Percentiles rank a stretch among this genome's conserved stretches.
phyloP scores from a whole-genome alignment of 2,113 vertebrate genomes.

The Tricholaema leucomelas region DNA sequence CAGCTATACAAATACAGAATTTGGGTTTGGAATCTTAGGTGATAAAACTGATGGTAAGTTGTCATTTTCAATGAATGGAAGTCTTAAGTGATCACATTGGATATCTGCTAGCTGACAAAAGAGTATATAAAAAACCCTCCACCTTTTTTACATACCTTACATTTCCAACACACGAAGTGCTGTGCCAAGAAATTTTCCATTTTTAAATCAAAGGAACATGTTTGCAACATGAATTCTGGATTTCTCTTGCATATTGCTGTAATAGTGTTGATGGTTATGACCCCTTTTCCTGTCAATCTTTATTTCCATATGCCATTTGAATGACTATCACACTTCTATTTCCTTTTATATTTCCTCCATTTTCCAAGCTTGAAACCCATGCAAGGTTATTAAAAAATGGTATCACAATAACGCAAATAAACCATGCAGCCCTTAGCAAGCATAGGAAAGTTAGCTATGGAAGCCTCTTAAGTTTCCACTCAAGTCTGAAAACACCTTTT shows the following conservation, averaged over 20 bases:
- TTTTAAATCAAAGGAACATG: conserved; percentile 10
- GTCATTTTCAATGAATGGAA: neutral
- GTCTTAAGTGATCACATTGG: neutral
- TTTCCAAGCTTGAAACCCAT: neutral
- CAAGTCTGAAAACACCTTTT: neutral
- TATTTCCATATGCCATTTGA: neutral
- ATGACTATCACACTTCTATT: neutral
- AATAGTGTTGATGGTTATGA: neutral
- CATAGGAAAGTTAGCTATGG: neutral
- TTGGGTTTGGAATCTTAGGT: neutral
- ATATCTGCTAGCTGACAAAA: neutral
- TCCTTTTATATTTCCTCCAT: neutral
- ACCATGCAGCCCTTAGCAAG: neutral
- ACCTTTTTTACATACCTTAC: neutral
- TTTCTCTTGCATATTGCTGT: neutral
- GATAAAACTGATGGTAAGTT: neutral
- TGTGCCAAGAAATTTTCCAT: neutral
- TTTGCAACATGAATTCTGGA: neutral
- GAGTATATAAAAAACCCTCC: neutral
- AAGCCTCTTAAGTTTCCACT: neutral
- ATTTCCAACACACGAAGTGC: neutral
- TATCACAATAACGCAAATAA: neutral
- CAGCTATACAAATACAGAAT: neutral
- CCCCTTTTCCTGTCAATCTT: conserved; percentile 6
- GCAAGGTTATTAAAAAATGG: neutral